A percentile compares a stretch with the other conserved stretches of the same genome.
phyloP scores from a whole-genome alignment of 2,888 invertebrate genomes.

The Seladonia tumulorum region DNA sequence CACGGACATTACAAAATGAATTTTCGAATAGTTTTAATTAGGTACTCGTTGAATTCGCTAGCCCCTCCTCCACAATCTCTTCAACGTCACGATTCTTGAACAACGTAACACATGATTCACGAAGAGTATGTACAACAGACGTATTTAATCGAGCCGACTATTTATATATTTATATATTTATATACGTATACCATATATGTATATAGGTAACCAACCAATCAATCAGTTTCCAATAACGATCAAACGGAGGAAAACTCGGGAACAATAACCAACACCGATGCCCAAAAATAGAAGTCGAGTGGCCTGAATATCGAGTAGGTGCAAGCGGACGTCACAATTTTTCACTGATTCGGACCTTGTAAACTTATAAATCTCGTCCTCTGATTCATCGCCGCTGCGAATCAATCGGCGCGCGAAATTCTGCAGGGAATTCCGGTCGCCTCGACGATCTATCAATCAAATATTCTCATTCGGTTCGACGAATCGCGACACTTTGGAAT shows the following conservation, averaged over 20 bases:
- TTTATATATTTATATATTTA: constrained; percentile 27
- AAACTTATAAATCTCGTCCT: constrained; percentile 8
- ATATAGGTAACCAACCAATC: constrained; percentile 33
- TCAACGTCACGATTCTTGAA: constrained; percentile 14
- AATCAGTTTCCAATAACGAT: constrained; percentile 51
- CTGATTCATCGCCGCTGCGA: not conserved
- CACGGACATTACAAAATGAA: not conserved
- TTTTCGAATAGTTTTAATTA: not conserved
- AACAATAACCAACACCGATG: constrained; percentile 43
- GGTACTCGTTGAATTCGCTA: constrained; percentile 11
- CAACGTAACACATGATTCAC: constrained; percentile 36
- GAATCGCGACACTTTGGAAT: not conserved
- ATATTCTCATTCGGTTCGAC: not conserved
- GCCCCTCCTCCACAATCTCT: constrained; percentile 9
- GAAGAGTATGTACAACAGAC: constrained; percentile 46
- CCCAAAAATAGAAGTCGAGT: constrained; percentile 51
- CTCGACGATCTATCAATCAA: not conserved
- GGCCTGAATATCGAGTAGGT: constrained; percentile 40
- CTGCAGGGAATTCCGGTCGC: not conserved
- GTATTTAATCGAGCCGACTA: constrained; percentile 43
- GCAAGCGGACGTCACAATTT: constrained; percentile 26
- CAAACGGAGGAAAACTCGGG: constrained; percentile 45
- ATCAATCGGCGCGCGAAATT: constrained; percentile 1
- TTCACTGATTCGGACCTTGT: not conserved
- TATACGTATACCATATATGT: constrained; percentile 2